phyloP scores from a whole-genome alignment of 2,888 invertebrate genomes.

The Gnatocerus cornutus region DNA sequence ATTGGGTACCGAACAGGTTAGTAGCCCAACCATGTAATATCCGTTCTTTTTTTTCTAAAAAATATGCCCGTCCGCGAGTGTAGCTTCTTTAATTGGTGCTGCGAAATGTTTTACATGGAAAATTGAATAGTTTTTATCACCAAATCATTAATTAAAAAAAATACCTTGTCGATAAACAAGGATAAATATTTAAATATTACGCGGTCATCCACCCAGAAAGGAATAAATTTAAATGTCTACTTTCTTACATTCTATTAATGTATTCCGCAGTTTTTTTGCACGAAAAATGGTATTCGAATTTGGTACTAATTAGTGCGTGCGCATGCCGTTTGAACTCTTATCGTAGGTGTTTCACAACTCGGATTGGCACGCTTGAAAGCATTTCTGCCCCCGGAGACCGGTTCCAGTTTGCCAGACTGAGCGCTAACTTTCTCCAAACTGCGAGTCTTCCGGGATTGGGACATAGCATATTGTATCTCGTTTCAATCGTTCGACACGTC shows the following conservation, averaged over 20 bases:
- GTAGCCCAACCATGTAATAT: neutral
- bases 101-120: too few species aligned
- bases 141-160: slow-evolving; percentile 9
- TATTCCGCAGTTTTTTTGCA: slow-evolving; percentile 18
- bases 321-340: slow-evolving; percentile 31
- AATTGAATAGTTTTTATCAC: neutral
- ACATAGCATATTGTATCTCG: slow-evolving; percentile 56
- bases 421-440: slow-evolving; percentile 65
- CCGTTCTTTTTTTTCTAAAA: neutral
- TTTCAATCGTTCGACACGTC: slow-evolving; percentile 37
- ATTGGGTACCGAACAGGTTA: slow-evolving; percentile 1
- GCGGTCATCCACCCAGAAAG: slow-evolving; percentile 18
- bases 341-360: slow-evolving; percentile 61
- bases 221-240: slow-evolving; percentile 11
- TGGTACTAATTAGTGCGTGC: slow-evolving; percentile 26
- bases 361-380: slow-evolving; percentile 60
- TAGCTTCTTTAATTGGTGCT: too few species aligned
- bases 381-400: slow-evolving; percentile 60
- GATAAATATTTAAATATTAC: slow-evolving; percentile 11
- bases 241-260: slow-evolving; percentile 6
- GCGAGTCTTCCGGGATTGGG: slow-evolving; percentile 67
- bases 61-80: too few species aligned
- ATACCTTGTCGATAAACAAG: slow-evolving; percentile 10
- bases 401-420: slow-evolving; percentile 63
- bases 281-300: neutral